A percentile compares a stretch with the other conserved stretches of the same genome.
These are phyloP conservation scores for Raphicerus campestris DNA, from an alignment of 2,113 vertebrate genomes.

Conservation along the genomic window DNA sequence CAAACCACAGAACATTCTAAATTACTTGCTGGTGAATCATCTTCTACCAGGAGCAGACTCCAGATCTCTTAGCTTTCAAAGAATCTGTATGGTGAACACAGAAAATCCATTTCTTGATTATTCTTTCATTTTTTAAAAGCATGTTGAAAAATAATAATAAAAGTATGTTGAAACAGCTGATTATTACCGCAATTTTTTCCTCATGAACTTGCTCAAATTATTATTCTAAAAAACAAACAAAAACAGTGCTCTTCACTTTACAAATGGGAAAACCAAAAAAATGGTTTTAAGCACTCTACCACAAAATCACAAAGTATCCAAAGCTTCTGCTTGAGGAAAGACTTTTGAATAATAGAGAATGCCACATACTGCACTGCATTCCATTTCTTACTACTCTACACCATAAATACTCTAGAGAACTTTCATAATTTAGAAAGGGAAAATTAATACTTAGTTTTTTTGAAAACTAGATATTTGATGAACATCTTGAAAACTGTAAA, in stretches of 20 bases:
- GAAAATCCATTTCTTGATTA: not conserved
- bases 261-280: not conserved
- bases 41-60: not conserved
- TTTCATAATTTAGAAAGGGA: not conserved
- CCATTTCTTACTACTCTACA: not conserved
- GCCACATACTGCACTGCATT: fast-evolving
- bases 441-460: conserved; percentile 33
- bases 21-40: not conserved
- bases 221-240: not conserved
- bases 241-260: not conserved
- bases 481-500: not conserved
- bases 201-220: not conserved
- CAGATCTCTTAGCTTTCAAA: not conserved
- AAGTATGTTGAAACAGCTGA: not conserved
- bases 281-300: not conserved
- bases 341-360: not conserved
- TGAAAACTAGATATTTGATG: conserved; percentile 1
- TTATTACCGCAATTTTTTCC: not conserved
- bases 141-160: not conserved
- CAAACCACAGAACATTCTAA: not conserved
- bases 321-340: not conserved
- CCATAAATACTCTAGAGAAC: not conserved
- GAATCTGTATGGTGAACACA: not conserved
- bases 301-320: not conserved
- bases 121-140: not conserved